phyloP scores from a whole-genome alignment of 2,113 vertebrate species.

The Thamnaconus septentrionalis region DNA sequence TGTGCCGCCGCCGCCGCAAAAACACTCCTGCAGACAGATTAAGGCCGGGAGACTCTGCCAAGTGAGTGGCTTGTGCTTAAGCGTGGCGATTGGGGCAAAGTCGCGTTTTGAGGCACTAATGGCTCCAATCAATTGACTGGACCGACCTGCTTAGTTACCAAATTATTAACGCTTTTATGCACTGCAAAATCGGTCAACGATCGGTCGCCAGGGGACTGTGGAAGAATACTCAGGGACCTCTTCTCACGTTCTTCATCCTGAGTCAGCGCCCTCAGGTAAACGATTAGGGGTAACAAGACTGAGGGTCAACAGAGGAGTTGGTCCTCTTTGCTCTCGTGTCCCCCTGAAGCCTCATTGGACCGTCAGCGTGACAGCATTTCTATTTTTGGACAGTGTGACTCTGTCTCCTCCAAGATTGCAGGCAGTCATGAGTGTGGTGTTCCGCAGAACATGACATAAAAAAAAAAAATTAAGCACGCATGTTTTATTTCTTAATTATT shows the following conservation, averaged over 20 bases:
- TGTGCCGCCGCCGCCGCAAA: background rate
- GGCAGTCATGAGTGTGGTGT: background rate
- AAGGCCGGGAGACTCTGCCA: background rate
- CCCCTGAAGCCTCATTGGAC: background rate
- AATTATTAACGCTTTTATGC: too few species aligned
- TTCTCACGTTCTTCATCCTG: too few species aligned
- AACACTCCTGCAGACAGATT: conserved; percentile 6
- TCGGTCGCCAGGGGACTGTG: too few species aligned
- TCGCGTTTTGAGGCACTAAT: background rate
- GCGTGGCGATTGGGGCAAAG: conserved; percentile 2
- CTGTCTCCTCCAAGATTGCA: conserved; percentile 5
- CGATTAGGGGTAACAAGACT: background rate
- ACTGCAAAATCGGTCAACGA: too few species aligned
- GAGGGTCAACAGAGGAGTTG: background rate
- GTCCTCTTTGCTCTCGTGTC: conserved; percentile 8
- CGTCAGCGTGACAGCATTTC: background rate
- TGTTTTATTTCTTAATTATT: too few species aligned
- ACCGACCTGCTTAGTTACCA: background rate
- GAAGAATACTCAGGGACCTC: too few species aligned
- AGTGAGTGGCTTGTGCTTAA: conserved; percentile 1
- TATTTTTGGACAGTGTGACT: conserved; percentile 25
- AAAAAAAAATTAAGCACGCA: background rate
- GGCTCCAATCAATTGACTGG: background rate
- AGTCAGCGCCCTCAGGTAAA: too few species aligned
- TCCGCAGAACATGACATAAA: background rate